Evolutionary conservation across 1,140 invertebrate genomes (phyloP).

Genomic region (Trinorchestia longiramus): DNA sequence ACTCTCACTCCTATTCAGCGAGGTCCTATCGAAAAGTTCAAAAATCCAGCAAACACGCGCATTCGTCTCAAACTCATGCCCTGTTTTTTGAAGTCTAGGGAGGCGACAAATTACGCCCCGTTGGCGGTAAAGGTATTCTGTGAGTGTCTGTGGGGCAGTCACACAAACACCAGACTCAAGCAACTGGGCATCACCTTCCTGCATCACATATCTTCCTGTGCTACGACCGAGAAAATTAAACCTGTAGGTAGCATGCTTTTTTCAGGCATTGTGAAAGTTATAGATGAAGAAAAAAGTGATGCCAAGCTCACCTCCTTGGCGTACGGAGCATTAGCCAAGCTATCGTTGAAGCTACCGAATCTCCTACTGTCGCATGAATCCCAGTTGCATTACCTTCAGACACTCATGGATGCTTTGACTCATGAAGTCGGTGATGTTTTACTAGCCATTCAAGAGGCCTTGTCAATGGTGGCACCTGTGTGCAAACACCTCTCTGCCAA

Average conservation of each 20-base stretch:
- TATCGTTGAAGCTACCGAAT: constrained; percentile 78
- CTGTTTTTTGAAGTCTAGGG: constrained; percentile 83
- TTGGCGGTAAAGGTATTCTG: constrained; percentile 84
- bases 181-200: constrained; percentile 85
- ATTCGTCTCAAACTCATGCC: constrained; percentile 87
- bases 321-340: constrained; percentile 81
- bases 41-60: constrained; percentile 82
- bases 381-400: constrained; percentile 76
- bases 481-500: constrained; percentile 73
- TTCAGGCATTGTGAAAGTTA: constrained; percentile 66
- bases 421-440: constrained; percentile 71
- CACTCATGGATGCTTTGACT: constrained; percentile 78
- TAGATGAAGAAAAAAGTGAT: constrained; percentile 69
- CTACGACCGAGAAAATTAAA: constrained; percentile 61
- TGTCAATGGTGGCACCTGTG: constrained; percentile 79
- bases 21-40: constrained; percentile 74
- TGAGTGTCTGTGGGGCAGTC: constrained; percentile 85
- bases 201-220: constrained; percentile 76
- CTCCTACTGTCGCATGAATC: constrained; percentile 69
- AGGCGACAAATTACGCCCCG: constrained; percentile 83
- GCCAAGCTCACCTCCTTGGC: constrained; percentile 78
- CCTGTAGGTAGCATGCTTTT: constrained; percentile 67
- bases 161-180: constrained; percentile 86
- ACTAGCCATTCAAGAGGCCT: constrained; percentile 76
- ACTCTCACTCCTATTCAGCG: constrained; percentile 75